These are phyloP conservation scores for Rhagium mordax DNA, from an alignment of 2,888 invertebrate species.

Conservation along the genomic window DNA sequence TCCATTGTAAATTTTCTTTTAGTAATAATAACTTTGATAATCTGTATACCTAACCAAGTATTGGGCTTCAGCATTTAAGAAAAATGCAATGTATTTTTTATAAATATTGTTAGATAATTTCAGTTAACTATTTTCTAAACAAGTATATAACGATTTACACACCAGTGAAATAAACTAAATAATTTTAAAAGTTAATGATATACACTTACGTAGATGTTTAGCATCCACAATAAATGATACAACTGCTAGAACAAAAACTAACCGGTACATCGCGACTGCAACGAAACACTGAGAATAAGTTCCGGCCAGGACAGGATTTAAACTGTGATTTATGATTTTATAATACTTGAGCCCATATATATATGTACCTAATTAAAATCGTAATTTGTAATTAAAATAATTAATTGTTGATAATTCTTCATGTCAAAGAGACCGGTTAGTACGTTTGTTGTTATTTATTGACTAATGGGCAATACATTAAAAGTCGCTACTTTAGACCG, in stretches of 20 bases:
- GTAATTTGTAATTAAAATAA: background rate
- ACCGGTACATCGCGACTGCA: constrained; percentile 6
- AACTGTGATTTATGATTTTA: background rate
- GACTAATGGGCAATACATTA: background rate
- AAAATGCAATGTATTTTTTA: too few relatives aligned
- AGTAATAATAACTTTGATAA: too few relatives aligned
- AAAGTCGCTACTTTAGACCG: background rate
- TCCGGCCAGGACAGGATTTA: background rate
- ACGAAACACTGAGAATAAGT: background rate
- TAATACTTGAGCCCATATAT: background rate
- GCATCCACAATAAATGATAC: background rate
- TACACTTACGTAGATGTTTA: constrained; percentile 8
- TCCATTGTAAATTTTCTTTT: too few relatives aligned
- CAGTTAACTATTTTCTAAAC: too few relatives aligned
- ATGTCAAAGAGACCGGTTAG: background rate
- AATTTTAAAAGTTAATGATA: too few relatives aligned
- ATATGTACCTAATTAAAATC: background rate
- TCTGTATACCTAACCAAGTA: too few relatives aligned
- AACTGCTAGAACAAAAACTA: background rate
- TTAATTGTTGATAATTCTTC: background rate
- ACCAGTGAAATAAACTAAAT: background rate
- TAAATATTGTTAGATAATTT: too few relatives aligned
- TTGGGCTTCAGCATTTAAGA: too few relatives aligned
- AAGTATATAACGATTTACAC: too few relatives aligned
- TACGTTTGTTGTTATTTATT: background rate